Base-by-base conservation (phyloP, 2,797 vertebrate genomes). In the Acrossocheilus fasciatus region DNA sequence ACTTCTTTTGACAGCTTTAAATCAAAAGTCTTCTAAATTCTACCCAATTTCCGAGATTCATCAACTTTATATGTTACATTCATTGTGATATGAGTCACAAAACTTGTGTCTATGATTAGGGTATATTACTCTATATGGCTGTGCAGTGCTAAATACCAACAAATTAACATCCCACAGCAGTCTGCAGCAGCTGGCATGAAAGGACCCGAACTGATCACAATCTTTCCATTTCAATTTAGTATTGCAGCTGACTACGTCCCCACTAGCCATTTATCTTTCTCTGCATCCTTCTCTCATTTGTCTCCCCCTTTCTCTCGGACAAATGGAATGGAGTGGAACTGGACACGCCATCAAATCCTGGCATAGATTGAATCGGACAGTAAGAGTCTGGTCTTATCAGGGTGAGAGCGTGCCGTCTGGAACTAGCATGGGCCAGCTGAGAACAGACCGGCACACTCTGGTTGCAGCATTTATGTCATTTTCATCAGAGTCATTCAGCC, bases 241-340 rank as follows among this genome's bases (percentile, higher is more conserved):
- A 62, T 52, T 78, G 43, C 86, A 70, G 64, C 36, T 52, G 69
- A 86, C 54, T 70, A 23, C 8, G 10, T 52, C 52, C 39, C 64
- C 2, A 0, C 26, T 72, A 73, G 41, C 39, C 88, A 89, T 89
- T 92, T 91, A 90, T 92, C 86, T 89, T 34, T 72, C 84, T 81
- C 73, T 87, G 78, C 36, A 81, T 66, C n/a, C 82, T 39, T 52
- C 34, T 75, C 45, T 57, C 70, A 14, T 81, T 79, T 74, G 41
- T 82, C 77, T 66, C 34, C 30, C 69, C 70, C 26, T 45, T 17
- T 81, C 76, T 84, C 43, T 66, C 30, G 15, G 62, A 72, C 82
- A 87, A 72, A 82, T 47, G 62, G 23, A 87, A 77, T n/a, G 23
- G 81, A 83, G 68, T 75, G 39, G 70, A 90, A 54, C 50, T 69